Evolutionary conservation across 2,888 invertebrate species (phyloP).

Genomic region (Gryllus longicercus): DNA sequence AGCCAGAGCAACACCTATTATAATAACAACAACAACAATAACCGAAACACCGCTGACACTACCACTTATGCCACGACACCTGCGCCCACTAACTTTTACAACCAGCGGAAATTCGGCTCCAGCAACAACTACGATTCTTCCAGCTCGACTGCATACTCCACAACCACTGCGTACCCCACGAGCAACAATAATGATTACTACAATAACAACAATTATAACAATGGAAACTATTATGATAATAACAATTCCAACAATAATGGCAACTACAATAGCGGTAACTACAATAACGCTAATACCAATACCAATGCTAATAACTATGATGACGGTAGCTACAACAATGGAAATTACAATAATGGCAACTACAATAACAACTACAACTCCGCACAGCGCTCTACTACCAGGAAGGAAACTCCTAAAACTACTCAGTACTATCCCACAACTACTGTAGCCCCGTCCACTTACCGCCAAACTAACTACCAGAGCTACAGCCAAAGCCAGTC

Average conservation of each 20-base stretch:
- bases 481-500: slow-evolving; percentile 24
- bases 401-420: slow-evolving; percentile 24
- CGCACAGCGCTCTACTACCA: slow-evolving; percentile 25
- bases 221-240: not conserved
- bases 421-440: slow-evolving; percentile 27
- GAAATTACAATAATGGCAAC: slow-evolving; percentile 19
- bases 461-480: slow-evolving; percentile 28
- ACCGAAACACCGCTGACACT: not conserved
- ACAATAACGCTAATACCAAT: slow-evolving; percentile 40
- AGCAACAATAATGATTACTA: slow-evolving; percentile 37
- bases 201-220: slow-evolving; percentile 30
- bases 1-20: not conserved
- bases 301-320: slow-evolving; percentile 43
- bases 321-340: slow-evolving; percentile 24
- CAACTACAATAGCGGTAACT: slow-evolving; percentile 38
- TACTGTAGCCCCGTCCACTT: slow-evolving; percentile 28
- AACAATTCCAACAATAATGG: slow-evolving; percentile 31
- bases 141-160: slow-evolving; percentile 28
- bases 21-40: not conserved
- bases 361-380: slow-evolving; percentile 30
- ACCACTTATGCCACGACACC: not conserved
- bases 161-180: slow-evolving; percentile 31
- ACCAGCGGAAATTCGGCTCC: not conserved
- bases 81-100: not conserved
- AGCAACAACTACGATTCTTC: slow-evolving; percentile 28